Evolutionary conservation across 2,888 invertebrate species (phyloP).

Genomic region (Cephus nigrinus): DNA sequence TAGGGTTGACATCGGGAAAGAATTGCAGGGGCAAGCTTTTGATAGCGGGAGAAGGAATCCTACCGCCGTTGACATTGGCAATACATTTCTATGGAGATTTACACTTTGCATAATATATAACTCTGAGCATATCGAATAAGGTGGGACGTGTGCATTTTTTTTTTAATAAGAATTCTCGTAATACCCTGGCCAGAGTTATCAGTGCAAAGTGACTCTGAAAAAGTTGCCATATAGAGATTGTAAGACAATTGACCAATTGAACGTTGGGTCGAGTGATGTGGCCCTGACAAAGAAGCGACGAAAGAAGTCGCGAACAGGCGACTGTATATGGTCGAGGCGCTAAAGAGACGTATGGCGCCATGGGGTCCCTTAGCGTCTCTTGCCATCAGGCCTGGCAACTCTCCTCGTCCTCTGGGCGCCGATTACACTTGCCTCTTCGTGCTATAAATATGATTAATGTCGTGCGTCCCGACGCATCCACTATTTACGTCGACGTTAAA

Average conservation of each 20-base stretch:
- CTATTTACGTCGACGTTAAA: not conserved
- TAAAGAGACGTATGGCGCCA: constrained; percentile 39
- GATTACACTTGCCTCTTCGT: constrained; percentile 19
- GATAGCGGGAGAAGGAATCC: not conserved
- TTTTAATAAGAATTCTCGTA: not conserved
- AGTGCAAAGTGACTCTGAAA: not conserved
- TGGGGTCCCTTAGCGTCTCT: constrained; percentile 11
- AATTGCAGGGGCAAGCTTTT: not conserved
- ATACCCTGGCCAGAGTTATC: not conserved
- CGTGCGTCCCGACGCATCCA: not conserved
- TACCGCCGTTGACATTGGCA: not conserved
- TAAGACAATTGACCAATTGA: constrained; percentile 55
- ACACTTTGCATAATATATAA: not conserved
- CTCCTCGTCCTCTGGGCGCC: constrained; percentile 8
- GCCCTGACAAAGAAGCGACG: constrained; percentile 19
- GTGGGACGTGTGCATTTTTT: not conserved
- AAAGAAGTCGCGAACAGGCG: not conserved
- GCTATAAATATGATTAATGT: constrained; percentile 45
- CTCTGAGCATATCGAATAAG: not conserved
- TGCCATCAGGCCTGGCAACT: constrained; percentile 8
- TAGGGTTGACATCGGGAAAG: not conserved
- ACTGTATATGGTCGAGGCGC: constrained; percentile 4
- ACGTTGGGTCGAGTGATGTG: constrained; percentile 38
- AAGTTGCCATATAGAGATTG: not conserved
- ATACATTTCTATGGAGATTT: not conserved